Conservation (phyloP, 2,113 vertebrate species). For the Pterophyllum scalare region DNA sequence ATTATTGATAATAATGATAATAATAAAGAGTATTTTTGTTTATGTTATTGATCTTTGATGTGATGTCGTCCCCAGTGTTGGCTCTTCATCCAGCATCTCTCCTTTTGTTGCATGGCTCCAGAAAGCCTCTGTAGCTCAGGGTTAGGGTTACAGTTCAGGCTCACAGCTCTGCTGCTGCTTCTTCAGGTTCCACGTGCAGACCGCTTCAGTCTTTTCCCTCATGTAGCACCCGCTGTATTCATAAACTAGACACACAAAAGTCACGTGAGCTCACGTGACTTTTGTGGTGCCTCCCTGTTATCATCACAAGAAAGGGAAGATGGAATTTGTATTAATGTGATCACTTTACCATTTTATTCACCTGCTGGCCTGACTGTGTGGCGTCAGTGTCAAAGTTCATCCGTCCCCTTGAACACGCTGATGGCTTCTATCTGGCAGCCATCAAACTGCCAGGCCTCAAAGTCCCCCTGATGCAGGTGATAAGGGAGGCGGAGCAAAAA, state of each 20-base stretch:
- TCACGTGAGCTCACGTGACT: neutral
- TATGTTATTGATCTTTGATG: too few relatives aligned
- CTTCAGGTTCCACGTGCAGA: neutral
- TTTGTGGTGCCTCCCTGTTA: neutral
- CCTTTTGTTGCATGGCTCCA: neutral
- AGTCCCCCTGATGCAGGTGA: conserved; percentile 71
- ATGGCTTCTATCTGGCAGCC: conserved; percentile 2
- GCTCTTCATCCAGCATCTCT: too few relatives aligned
- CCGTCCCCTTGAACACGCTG: conserved; percentile 21
- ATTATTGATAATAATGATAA: too few relatives aligned
- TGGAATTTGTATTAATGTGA: neutral
- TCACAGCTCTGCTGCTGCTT: neutral
- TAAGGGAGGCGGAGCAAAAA: conserved; percentile 61
- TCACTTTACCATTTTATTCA: neutral
- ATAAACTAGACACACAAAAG: neutral
- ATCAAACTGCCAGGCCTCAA: conserved; percentile 68
- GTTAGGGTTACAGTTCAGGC: neutral
- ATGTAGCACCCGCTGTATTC: neutral
- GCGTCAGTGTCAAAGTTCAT: conserved; percentile 52
- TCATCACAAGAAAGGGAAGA: neutral
- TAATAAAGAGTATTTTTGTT: too few relatives aligned
- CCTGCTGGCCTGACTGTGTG: neutral
- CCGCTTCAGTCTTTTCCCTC: neutral
- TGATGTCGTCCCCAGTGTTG: too few relatives aligned
- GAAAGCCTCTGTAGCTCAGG: neutral